These are phyloP conservation scores for Diabrotica virgifera DNA, from an alignment of 1,140 invertebrate species.

Conservation along the genomic window DNA sequence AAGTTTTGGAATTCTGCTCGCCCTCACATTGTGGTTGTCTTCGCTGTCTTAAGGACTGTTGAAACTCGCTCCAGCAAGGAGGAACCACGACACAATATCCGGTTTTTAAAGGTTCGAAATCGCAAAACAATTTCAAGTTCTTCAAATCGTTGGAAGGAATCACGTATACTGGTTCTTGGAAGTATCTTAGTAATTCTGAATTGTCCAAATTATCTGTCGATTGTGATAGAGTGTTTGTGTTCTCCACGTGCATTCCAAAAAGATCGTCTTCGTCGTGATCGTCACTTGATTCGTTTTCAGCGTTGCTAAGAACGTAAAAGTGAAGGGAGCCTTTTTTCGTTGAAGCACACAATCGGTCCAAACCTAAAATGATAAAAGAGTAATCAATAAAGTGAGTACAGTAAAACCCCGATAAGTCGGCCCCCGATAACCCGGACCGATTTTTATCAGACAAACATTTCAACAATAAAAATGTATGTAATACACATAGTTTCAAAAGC, in stretches of 20 bases:
- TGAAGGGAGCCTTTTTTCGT: conserved; percentile 75
- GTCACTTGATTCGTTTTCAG: conserved; percentile 65
- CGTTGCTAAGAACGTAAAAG: conserved; percentile 74
- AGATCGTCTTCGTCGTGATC: conserved; percentile 64
- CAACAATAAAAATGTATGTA: no score
- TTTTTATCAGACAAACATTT: no score
- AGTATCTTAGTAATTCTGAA: conserved; percentile 36
- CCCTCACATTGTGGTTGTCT: conserved; percentile 76
- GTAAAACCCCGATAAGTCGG: no score
- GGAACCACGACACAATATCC: conserved; percentile 82
- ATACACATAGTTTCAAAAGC: no score
- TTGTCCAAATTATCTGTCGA: conserved; percentile 31
- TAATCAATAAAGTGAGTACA: no score
- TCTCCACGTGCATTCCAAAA: conserved; percentile 35
- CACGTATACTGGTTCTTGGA: conserved; percentile 39
- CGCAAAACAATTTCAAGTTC: conserved; percentile 61
- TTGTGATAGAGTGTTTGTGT: conserved; percentile 23
- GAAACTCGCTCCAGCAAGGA: conserved; percentile 87
- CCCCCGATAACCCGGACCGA: no score
- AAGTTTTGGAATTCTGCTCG: conserved; percentile 77
- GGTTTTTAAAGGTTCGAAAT: conserved; percentile 59
- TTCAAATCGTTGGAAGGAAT: conserved; percentile 50
- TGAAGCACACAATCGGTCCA: conserved; percentile 80
- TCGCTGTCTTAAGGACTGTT: conserved; percentile 72
- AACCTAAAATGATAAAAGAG: conserved; percentile 49